Conservation (phyloP, 2,888 invertebrate species). For the Rotaria magnacalcarata region DNA sequence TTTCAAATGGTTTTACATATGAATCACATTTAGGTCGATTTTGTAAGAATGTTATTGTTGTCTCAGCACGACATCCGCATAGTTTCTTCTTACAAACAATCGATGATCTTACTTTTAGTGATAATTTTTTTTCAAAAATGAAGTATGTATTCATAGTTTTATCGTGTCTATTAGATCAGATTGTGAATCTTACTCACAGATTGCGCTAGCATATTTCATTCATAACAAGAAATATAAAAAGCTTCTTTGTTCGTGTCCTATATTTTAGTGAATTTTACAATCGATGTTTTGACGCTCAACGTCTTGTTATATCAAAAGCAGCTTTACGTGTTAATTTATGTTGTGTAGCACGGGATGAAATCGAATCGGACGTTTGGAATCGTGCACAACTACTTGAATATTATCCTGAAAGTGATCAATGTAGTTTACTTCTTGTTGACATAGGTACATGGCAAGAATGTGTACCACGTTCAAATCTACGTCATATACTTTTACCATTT, state of each 20-base stretch:
- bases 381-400: slow-evolving; percentile 23
- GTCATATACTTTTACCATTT: background rate
- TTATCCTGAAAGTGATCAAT: slow-evolving; percentile 11
- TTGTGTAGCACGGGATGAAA: slow-evolving; percentile 9
- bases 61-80: slow-evolving; percentile 1
- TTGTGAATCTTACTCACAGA: too few species aligned
- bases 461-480: background rate
- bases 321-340: slow-evolving; percentile 9
- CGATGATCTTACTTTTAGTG: background rate
- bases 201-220: too few species aligned
- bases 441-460: slow-evolving; percentile 25
- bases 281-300: slow-evolving; percentile 17
- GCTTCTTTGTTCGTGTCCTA: too few species aligned
- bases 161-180: too few species aligned
- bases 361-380: background rate
- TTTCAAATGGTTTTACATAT: background rate
- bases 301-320: background rate
- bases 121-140: slow-evolving; percentile 1
- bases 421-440: background rate
- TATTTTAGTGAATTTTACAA: slow-evolving; percentile 12
- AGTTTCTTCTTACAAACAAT: slow-evolving; percentile 1
- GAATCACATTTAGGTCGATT: slow-evolving; percentile 5
- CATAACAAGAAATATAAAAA: too few species aligned
- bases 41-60: background rate
- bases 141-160: background rate